phyloP scores from a whole-genome alignment of 2,797 vertebrate genomes.

The Chaunax sp. region DNA sequence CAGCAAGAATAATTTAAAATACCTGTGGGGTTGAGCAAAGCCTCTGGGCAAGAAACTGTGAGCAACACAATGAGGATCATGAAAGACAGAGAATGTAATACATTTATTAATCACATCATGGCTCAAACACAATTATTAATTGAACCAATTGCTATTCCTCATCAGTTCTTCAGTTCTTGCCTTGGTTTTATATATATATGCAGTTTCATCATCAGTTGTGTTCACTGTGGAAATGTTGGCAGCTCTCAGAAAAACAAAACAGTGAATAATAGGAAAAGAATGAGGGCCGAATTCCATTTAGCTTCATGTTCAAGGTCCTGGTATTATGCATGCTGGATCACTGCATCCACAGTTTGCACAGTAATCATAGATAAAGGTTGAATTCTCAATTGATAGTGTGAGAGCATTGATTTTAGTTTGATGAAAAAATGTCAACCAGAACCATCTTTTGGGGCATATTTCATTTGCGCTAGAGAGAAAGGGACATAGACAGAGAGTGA shows the following conservation, averaged over 20 bases:
- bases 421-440: constrained; percentile 5
- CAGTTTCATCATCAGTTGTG: background rate
- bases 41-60: background rate
- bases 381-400: background rate
- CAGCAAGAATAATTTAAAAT: background rate
- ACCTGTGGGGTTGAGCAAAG: background rate
- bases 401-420: background rate
- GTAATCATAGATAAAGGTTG: background rate
- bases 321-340: background rate
- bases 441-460: background rate
- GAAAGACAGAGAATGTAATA: background rate
- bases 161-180: no score
- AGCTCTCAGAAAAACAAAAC: background rate
- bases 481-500: constrained; percentile 9
- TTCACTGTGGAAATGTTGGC: background rate
- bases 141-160: background rate
- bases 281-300: background rate
- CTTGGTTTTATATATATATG: background rate
- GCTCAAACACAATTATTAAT: background rate
- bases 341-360: background rate
- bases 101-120: background rate
- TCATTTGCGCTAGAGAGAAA: background rate
- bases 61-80: no score
- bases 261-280: background rate
- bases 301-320: background rate